Percentiles rank a stretch among this genome's conserved stretches.
phyloP scores from a whole-genome alignment of 2,888 invertebrate genomes.

The Volucella zonaria region DNA sequence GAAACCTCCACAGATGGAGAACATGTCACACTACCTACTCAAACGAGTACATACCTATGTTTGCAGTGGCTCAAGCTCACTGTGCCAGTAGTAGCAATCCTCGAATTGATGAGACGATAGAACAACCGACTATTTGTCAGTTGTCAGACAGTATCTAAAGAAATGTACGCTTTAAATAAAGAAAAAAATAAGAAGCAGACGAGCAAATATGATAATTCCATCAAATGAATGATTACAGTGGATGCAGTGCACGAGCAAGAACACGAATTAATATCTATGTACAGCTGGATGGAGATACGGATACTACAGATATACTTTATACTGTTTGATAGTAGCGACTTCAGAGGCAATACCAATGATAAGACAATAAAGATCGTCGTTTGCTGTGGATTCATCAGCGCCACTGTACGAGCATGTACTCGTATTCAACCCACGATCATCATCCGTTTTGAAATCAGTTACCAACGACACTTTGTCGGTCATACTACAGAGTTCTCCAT shows the following conservation, averaged over 20 bases:
- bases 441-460: constrained; percentile 55
- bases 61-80: constrained; percentile 1
- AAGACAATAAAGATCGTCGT: constrained; percentile 35
- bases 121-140: neutral
- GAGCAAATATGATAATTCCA: constrained; percentile 55
- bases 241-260: neutral
- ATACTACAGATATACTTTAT: neutral
- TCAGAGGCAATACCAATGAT: constrained; percentile 43
- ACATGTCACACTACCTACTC: no score
- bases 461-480: constrained; percentile 50
- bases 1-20: neutral
- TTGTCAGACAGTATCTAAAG: neutral
- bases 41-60: no score
- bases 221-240: constrained; percentile 49
- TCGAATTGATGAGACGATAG: constrained; percentile 16
- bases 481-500: constrained; percentile 8
- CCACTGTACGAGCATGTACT: neutral
- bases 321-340: constrained; percentile 19
- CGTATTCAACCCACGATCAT: constrained; percentile 30
- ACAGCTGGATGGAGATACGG: constrained; percentile 18
- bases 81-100: constrained; percentile 15
- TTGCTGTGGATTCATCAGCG: neutral
- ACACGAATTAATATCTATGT: constrained; percentile 7
- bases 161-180: constrained; percentile 50
- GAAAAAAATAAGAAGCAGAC: constrained; percentile 35